Base-by-base conservation (phyloP, 2,797 vertebrate species). In the Channallabes apus region DNA sequence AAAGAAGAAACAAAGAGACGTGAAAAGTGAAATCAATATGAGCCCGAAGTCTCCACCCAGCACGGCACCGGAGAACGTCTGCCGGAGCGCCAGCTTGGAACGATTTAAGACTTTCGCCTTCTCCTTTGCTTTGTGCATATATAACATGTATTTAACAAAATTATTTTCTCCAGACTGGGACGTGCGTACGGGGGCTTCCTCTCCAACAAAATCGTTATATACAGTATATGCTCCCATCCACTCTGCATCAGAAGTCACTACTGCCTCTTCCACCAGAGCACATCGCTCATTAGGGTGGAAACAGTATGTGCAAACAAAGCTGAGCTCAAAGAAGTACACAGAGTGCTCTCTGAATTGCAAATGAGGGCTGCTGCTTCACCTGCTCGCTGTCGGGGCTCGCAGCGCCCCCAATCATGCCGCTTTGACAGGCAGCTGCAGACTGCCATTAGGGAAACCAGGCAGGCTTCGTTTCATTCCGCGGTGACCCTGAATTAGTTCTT, bases 221-320 rank as follows among this genome's bases (percentile, higher is more conserved):
- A n/a, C n/a, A n/a, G n/a, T n/a, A 69, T 22, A 46, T 18, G 12
- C 24, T 69, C 32, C 79, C 72, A 69, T 27, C 73, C 17, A n/a
- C 59, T 41, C 35, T 35, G 77, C 77, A 62, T 77, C 85, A 68
- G 51, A 82, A 77, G 56, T 78, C 56, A 38, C 64, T 14, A 51
- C 61, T 35, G 65, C 61, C 4, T 58, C n/a, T 76, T 82, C 46
- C 80, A 61, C 46, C 59, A n/a, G 75, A 80, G 65, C 82, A 87
- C 90, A 56, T 90, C 88, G 91, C 93, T 94, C 93, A 94, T 94
- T 94, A 94, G 91, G 91, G 91, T 90, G 93, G 92, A 93, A 94
- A 94, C 94, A 88, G 93, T 94, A 94, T 93, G 93, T 94, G 93
- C 94, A 94, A 93, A 95, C 94, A 95, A 93, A 94, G 92, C 90